phyloP scores from a whole-genome alignment of 2,888 invertebrate genomes.

The Sphaerophoria taeniata region DNA sequence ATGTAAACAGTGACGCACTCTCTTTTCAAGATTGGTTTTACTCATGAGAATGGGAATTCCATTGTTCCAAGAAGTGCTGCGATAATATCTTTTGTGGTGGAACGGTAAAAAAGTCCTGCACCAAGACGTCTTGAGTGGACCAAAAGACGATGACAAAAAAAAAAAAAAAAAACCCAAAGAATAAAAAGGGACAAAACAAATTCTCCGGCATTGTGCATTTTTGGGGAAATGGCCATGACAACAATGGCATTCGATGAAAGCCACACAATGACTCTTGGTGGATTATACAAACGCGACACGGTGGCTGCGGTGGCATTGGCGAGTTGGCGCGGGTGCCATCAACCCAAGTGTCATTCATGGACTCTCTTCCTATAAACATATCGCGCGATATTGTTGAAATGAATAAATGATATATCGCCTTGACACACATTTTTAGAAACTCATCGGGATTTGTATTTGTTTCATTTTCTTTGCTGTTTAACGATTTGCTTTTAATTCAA shows the following conservation, averaged over 20 bases:
- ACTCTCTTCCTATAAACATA: conserved; percentile 15
- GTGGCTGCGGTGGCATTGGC: neutral
- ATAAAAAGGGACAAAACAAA: conserved; percentile 38
- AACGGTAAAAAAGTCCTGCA: neutral
- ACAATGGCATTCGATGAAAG: conserved; percentile 10
- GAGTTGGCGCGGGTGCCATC: neutral
- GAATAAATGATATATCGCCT: conserved; percentile 56
- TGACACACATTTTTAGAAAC: conserved; percentile 62
- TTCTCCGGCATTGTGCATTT: conserved; percentile 49
- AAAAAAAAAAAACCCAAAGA: neutral
- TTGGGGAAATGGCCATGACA: conserved; percentile 54
- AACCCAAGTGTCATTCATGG: conserved; percentile 10
- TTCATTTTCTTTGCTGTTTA: conserved; percentile 4
- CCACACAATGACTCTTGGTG: conserved; percentile 11
- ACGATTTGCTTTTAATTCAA: neutral
- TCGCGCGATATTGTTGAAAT: conserved; percentile 51
- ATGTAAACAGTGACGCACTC: conserved; percentile 44
- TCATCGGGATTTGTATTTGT: conserved; percentile 1
- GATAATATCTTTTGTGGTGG: conserved; percentile 15
- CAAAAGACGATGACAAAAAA: neutral
- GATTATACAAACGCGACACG: neutral
- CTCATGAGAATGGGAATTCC: conserved; percentile 50
- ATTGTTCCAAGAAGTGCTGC: neutral
- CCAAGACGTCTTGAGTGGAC: conserved; percentile 9
- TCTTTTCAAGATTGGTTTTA: conserved; percentile 39